Percentiles rank a stretch among this genome's conserved stretches.
These are phyloP conservation scores for Helicoverpa armigera DNA, from an alignment of 1,140 invertebrate species.

Conservation along the genomic window DNA sequence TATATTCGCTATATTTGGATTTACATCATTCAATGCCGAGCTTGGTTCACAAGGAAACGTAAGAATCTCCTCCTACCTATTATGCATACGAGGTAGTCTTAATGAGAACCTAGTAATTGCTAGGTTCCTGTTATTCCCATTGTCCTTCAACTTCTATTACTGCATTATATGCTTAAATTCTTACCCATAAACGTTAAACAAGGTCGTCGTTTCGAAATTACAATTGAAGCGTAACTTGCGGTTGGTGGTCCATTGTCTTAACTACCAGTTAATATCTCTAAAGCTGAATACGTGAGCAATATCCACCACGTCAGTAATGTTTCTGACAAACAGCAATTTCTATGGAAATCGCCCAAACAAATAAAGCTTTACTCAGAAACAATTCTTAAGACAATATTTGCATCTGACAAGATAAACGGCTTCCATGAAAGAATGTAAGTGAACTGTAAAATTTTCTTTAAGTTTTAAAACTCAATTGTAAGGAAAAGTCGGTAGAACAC, in stretches of 20 bases:
- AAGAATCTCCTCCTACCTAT: neutral
- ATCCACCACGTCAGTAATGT: neutral
- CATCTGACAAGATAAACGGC: neutral
- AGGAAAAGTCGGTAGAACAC: neutral
- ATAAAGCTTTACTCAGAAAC: neutral
- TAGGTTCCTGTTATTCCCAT: conserved; percentile 15
- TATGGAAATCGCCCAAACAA: neutral
- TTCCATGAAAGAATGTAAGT: neutral
- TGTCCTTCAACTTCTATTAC: conserved; percentile 4
- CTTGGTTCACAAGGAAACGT: conserved; percentile 12
- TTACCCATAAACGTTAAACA: conserved; percentile 24
- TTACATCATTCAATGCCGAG: neutral
- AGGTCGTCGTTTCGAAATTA: conserved; percentile 26
- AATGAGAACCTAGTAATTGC: conserved; percentile 19
- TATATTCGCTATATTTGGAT: neutral
- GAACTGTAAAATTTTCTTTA: neutral
- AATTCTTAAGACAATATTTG: neutral
- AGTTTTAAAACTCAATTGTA: no score
- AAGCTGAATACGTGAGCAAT: neutral
- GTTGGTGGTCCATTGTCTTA: conserved; percentile 24
- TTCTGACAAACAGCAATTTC: neutral
- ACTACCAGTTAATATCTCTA: conserved; percentile 6
- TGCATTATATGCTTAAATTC: conserved; percentile 8
- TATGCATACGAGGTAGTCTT: neutral
- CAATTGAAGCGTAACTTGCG: neutral